Evolutionary conservation across 1,140 invertebrate species (phyloP).

Genomic region (Trypoxylus dichotomus): DNA sequence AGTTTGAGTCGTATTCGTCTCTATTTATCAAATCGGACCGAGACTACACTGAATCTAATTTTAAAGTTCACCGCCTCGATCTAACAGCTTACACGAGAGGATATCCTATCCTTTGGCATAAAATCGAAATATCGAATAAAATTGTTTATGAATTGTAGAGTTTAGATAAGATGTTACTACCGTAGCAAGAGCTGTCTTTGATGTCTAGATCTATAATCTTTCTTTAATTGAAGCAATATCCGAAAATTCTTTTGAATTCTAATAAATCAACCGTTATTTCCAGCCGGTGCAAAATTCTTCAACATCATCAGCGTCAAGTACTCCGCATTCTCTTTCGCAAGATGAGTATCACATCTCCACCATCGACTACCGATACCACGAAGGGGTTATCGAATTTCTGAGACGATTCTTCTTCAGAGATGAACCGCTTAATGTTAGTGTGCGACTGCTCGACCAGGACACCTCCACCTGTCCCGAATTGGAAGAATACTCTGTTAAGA

Average conservation of each 20-base stretch:
- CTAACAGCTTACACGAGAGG: too few relatives aligned
- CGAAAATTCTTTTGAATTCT: not conserved
- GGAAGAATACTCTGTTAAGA: constrained; percentile 64
- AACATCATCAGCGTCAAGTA: not conserved
- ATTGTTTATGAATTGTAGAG: not conserved
- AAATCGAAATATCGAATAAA: too few relatives aligned
- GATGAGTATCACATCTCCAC: constrained; percentile 42
- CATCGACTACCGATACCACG: constrained; percentile 40
- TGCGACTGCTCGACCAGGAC: constrained; percentile 63
- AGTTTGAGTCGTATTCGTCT: not conserved
- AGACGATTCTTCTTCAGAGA: constrained; percentile 67
- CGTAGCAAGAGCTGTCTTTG: not conserved
- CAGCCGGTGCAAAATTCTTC: not conserved
- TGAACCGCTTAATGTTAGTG: constrained; percentile 68
- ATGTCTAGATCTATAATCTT: not conserved
- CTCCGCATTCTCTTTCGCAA: constrained; percentile 33
- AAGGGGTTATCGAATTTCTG: constrained; percentile 43
- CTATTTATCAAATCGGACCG: not conserved
- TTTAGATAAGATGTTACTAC: not conserved
- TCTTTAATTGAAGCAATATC: not conserved
- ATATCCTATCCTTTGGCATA: too few relatives aligned
- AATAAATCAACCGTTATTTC: not conserved
- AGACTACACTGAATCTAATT: not conserved
- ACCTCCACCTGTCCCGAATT: constrained; percentile 66
- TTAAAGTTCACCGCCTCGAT: not conserved